Evolutionary conservation across 1,140 invertebrate genomes (phyloP), one percentile per base, ranked within the genome.

Genomic region (Euglossa dilemma): DNA sequence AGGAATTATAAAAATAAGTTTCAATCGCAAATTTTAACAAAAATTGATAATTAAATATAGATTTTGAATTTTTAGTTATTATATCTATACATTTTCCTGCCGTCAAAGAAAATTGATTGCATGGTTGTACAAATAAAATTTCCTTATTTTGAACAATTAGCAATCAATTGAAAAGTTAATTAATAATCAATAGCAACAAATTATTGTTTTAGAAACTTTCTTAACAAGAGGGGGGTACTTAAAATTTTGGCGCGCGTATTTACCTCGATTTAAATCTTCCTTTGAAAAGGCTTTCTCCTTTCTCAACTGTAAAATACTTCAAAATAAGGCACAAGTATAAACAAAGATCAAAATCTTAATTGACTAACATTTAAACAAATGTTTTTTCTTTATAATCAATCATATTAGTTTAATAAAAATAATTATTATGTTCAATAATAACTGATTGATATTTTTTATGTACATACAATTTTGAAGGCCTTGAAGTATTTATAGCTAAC

Each of bases 181-280:
- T 36, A 59, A 52, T 52, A 70, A 63, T 50, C 25, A 25, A 52
- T 75, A 73, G 6, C 6, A 74, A 64, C 28, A 59, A 59, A 56
- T 59, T 16, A 66, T 66, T 73, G 28, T 47, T 77, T 36, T n/a
- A 47, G 18, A 56, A 74, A 28, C 6, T 6, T 66, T 64, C 28
- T n/a, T 6, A 52, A 64, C 18, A 54, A 45, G 36, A 56, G 28
- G 28, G 28, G 45, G 50, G 18, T 67, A 67, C 9, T 67, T 67
- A n/a, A 75, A 25, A 76, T 74, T 80, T 75, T 56, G 43, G 36
- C 50, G 50, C 43, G 61, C 72, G 43, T 28, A 45, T 67, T 66
- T 57, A 81, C 25, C 61, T 75, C 20, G 43, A 67, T 81, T 74
- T 75, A 57, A 81, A 75, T 43, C 20, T 43, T 75, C 16, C 20